phyloP scores from a whole-genome alignment of 2,888 invertebrate species.

The Drosophila heteroneura region DNA sequence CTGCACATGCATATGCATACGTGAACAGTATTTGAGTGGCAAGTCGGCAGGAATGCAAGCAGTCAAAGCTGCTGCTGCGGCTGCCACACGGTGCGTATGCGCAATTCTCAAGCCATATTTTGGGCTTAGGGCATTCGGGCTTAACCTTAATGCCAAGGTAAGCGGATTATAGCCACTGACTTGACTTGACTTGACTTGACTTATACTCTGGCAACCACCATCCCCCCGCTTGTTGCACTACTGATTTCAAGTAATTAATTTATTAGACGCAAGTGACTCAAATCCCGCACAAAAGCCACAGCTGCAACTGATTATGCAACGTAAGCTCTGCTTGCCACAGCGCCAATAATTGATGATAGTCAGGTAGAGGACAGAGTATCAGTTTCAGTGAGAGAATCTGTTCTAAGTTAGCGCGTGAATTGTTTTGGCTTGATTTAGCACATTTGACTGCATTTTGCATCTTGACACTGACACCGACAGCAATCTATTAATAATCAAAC shows the following conservation, averaged over 20 bases:
- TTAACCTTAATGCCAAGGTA: slow-evolving; percentile 38
- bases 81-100: slow-evolving; percentile 54
- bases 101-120: slow-evolving; percentile 33
- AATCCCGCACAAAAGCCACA: slow-evolving; percentile 5
- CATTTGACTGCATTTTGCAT: neutral
- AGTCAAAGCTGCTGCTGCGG: slow-evolving; percentile 13
- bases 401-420: slow-evolving; percentile 20
- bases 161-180: slow-evolving; percentile 50
- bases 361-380: neutral
- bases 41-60: neutral
- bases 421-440: slow-evolving; percentile 46
- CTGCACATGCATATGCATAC: slow-evolving; percentile 62
- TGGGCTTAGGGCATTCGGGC: slow-evolving; percentile 31
- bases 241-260: slow-evolving; percentile 58
- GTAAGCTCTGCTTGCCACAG: slow-evolving; percentile 3
- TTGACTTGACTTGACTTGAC: slow-evolving; percentile 47
- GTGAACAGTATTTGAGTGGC: slow-evolving; percentile 40
- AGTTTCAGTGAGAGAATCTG: neutral
- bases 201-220: slow-evolving; percentile 15
- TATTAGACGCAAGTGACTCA: slow-evolving; percentile 38
- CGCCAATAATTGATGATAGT: slow-evolving; percentile 51
- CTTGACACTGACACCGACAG: slow-evolving; percentile 38
- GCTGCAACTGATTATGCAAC: slow-evolving; percentile 34
- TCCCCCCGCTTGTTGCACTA: slow-evolving; percentile 25
- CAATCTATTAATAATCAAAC: slow-evolving; percentile 61